Percentiles rank a stretch among this genome's conserved stretches.
Evolutionary conservation across 1,140 invertebrate genomes (phyloP).

Genomic region (Trichonephila clavipes): DNA sequence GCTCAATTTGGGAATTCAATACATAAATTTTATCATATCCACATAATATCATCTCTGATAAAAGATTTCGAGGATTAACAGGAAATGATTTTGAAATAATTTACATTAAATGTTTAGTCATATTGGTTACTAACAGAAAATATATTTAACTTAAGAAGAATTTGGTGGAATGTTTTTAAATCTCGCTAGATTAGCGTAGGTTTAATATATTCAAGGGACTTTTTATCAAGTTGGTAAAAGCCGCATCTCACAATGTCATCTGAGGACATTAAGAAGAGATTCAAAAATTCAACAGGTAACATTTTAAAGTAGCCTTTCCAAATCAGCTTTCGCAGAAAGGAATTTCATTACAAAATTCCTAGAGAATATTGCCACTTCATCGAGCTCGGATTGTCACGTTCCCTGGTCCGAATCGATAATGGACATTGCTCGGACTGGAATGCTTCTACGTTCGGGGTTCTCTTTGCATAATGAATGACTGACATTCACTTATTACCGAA

Average conservation of each 20-base stretch:
- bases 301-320: neutral
- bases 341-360: slow-evolving; percentile 28
- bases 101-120: too few relatives aligned
- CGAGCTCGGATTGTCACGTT: neutral
- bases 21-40: too few relatives aligned
- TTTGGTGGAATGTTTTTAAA: too few relatives aligned
- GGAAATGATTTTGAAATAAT: too few relatives aligned
- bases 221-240: too few relatives aligned
- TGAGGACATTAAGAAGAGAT: neutral
- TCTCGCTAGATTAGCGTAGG: too few relatives aligned
- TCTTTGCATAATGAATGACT: neutral
- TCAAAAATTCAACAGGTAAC: slow-evolving; percentile 1
- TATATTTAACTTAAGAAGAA: too few relatives aligned
- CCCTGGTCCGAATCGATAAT: slow-evolving; percentile 5
- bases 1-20: too few relatives aligned
- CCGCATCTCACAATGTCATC: neutral
- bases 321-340: neutral
- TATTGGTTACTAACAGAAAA: too few relatives aligned
- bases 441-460: neutral
- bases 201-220: too few relatives aligned
- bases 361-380: neutral
- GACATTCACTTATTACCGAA: neutral
- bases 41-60: too few relatives aligned
- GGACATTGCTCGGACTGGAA: neutral
- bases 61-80: too few relatives aligned